Conservation (phyloP, 1,140 invertebrate genomes). For the Cepaea nemoralis region DNA sequence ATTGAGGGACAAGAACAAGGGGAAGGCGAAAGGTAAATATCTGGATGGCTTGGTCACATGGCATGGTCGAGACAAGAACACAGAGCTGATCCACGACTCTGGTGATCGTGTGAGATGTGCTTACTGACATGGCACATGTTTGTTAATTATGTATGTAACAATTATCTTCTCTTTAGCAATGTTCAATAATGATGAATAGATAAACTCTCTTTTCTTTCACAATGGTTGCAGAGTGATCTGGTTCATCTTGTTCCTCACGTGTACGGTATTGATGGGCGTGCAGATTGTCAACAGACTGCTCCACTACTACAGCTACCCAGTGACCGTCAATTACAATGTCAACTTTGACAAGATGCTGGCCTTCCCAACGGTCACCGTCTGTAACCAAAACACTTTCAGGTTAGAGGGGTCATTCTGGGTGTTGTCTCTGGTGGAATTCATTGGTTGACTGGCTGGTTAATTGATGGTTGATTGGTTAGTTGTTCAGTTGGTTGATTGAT, state of each 20-base stretch:
- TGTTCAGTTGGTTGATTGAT: no score
- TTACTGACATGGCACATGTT: background rate
- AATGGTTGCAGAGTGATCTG: slow-evolving; percentile 50
- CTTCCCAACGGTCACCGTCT: slow-evolving; percentile 63
- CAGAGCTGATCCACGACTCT: no score
- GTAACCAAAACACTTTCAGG: slow-evolving; percentile 65
- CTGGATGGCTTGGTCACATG: no score
- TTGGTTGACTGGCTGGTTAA: no score
- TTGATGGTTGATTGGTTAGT: no score
- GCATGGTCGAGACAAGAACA: no score
- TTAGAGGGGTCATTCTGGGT: no score
- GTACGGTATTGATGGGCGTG: slow-evolving; percentile 48
- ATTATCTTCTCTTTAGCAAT: background rate
- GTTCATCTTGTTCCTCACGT: slow-evolving; percentile 48
- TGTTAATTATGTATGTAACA: background rate
- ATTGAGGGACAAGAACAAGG: no score
- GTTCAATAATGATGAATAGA: no score
- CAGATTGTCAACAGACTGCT: slow-evolving; percentile 57
- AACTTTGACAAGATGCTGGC: slow-evolving; percentile 61
- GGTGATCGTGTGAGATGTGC: background rate
- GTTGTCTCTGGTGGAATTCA: no score
- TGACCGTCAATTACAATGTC: slow-evolving; percentile 56
- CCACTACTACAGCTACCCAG: slow-evolving; percentile 52
- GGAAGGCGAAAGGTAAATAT: no score
- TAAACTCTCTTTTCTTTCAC: no score